A percentile compares a stretch with the other conserved stretches of the same genome.
phyloP scores from a whole-genome alignment of 2,797 vertebrate species.

The Cetoscarus ocellatus region DNA sequence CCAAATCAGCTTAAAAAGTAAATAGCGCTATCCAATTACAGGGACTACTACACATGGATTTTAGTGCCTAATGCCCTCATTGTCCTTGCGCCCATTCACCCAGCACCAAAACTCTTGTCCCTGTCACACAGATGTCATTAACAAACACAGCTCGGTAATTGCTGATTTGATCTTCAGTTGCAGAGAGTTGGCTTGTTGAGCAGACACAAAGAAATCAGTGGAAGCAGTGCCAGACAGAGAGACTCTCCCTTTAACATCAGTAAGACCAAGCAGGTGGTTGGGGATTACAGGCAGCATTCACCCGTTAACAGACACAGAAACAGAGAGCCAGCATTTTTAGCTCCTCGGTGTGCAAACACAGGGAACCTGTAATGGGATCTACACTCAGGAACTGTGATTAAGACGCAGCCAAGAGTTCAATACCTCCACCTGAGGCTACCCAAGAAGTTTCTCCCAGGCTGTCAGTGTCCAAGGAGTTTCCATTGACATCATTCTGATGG shows the following conservation, averaged over 20 bases:
- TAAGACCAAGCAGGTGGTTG: conserved; percentile 45
- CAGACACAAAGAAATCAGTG: conserved; percentile 26
- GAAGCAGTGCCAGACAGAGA: conserved; percentile 8
- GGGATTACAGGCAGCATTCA: conserved; percentile 40
- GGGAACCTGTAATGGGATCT: conserved; percentile 27
- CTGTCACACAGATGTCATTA: not conserved
- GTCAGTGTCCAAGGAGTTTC: not conserved
- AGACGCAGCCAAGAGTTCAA: conserved; percentile 11
- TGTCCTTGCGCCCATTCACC: not conserved
- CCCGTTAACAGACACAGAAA: conserved; percentile 26
- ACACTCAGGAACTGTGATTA: conserved; percentile 20
- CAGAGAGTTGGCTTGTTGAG: not conserved
- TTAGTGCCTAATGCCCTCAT: not conserved
- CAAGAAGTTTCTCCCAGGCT: conserved; percentile 10
- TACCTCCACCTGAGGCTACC: not conserved
- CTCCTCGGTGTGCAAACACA: not conserved
- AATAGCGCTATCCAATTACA: not conserved
- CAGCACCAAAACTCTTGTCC: not conserved
- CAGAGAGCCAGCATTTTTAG: conserved; percentile 16
- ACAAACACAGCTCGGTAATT: conserved; percentile 8
- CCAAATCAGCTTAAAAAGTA: not conserved
- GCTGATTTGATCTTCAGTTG: conserved; percentile 12
- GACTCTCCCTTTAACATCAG: conserved; percentile 13
- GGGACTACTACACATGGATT: not conserved
- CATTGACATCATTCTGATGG: not conserved